These are phyloP conservation scores for Eustalomyia histrio DNA, from an alignment of 2,888 invertebrate species.

Conservation along the genomic window DNA sequence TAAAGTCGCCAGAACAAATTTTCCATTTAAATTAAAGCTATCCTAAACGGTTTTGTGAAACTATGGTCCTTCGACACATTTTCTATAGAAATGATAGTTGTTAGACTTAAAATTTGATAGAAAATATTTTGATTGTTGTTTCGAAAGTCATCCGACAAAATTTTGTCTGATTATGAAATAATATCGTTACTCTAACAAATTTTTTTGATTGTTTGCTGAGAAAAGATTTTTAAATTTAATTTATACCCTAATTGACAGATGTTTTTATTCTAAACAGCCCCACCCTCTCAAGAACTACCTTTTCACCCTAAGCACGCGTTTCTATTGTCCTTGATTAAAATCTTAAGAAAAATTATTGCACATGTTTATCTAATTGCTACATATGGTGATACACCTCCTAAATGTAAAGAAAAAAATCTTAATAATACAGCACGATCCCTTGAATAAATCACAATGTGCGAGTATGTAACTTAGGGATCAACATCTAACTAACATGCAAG, in stretches of 20 bases:
- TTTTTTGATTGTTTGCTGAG: no score
- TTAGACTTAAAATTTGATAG: no score
- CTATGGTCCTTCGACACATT: no score
- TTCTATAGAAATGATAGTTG: no score
- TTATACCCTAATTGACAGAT: conserved; percentile 14
- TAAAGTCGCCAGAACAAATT: no score
- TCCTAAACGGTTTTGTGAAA: no score
- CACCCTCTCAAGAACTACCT: conserved; percentile 31
- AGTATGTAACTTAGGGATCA: conserved; percentile 38
- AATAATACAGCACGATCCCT: conserved; percentile 56
- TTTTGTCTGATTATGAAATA: no score
- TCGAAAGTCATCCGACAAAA: no score
- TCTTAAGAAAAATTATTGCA: conserved; percentile 67
- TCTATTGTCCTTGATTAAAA: conserved; percentile 37
- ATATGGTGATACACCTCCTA: conserved; percentile 74
- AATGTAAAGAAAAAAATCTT: conserved; percentile 19
- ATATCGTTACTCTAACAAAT: no score
- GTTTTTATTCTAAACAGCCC: conserved; percentile 6
- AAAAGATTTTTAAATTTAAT: no score
- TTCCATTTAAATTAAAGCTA: no score
- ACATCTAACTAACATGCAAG: conserved; percentile 42
- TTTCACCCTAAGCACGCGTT: conserved; percentile 51
- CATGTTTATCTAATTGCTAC: conserved; percentile 78
- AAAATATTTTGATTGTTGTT: no score
- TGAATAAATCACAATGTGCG: conserved; percentile 22